Evolutionary conservation across 2,888 invertebrate species (phyloP).

Genomic region (Sesamia inferens): DNA sequence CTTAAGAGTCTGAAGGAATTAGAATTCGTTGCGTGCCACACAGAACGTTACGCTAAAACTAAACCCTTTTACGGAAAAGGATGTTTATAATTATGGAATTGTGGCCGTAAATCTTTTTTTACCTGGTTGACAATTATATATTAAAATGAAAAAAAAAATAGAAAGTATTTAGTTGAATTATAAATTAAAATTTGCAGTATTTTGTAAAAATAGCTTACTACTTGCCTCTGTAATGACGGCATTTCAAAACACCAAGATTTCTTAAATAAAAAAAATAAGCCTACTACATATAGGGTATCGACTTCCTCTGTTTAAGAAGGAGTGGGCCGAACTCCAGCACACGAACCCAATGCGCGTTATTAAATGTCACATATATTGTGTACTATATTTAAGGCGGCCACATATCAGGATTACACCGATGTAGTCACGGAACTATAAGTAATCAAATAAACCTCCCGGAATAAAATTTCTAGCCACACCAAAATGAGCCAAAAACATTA

Average conservation of each 20-base stretch:
- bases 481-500: background rate
- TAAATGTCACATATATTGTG: no score
- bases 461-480: background rate
- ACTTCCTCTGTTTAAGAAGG: no score
- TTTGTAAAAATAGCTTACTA: background rate
- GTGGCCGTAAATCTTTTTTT: background rate
- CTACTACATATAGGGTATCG: no score
- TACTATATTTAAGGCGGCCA: no score
- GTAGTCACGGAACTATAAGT: no score
- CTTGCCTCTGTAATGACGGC: no score
- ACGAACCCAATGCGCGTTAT: no score
- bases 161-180: background rate
- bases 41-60: conserved; percentile 8
- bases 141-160: background rate
- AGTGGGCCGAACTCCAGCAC: no score
- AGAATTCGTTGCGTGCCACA: conserved; percentile 16
- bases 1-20: conserved; percentile 42
- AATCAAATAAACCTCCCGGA: background rate
- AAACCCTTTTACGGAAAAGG: background rate
- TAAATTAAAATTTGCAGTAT: background rate
- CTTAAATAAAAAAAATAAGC: background rate
- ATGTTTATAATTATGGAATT: background rate
- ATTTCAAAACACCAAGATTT: background rate
- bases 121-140: background rate
- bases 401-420: no score